Evolutionary conservation across 2,113 vertebrate species (phyloP).

Genomic region (Bungarus multicinctus): DNA sequence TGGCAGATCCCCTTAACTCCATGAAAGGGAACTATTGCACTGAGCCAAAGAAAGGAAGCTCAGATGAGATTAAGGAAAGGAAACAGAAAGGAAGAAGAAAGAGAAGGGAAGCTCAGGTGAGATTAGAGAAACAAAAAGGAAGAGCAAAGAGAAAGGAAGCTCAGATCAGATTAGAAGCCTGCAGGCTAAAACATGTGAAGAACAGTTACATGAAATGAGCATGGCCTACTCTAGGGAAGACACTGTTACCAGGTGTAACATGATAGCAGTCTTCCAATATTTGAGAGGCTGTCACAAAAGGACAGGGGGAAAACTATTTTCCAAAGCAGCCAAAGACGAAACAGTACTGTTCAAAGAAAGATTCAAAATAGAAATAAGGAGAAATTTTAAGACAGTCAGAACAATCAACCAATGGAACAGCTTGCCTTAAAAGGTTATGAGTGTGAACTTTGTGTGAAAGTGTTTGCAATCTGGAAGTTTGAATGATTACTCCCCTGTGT

Average conservation of each 20-base stretch:
- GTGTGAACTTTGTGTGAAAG: background rate
- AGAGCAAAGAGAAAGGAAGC: too few relatives aligned
- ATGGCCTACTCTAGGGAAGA: background rate
- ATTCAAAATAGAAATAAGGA: background rate
- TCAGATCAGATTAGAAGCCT: background rate
- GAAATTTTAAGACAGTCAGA: background rate
- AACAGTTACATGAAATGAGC: background rate
- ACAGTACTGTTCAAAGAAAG: background rate
- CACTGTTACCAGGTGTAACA: background rate
- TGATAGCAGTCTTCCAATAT: background rate
- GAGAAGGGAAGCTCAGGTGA: too few relatives aligned
- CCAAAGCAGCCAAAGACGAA: background rate
- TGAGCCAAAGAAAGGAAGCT: background rate
- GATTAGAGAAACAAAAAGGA: too few relatives aligned
- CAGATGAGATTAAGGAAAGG: background rate
- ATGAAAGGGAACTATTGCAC: rapidly evolving
- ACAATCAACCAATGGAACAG: background rate
- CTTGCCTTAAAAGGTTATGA: background rate
- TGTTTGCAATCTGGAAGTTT: background rate
- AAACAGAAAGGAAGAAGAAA: background rate
- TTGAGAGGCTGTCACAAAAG: background rate
- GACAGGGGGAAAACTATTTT: background rate
- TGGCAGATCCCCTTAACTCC: background rate
- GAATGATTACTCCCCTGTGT: background rate
- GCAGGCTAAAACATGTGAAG: background rate